Percentiles rank a stretch among this genome's conserved stretches.
These are phyloP conservation scores for Spea hammondii DNA, from an alignment of 2,797 vertebrate species.

Conservation along the genomic window DNA sequence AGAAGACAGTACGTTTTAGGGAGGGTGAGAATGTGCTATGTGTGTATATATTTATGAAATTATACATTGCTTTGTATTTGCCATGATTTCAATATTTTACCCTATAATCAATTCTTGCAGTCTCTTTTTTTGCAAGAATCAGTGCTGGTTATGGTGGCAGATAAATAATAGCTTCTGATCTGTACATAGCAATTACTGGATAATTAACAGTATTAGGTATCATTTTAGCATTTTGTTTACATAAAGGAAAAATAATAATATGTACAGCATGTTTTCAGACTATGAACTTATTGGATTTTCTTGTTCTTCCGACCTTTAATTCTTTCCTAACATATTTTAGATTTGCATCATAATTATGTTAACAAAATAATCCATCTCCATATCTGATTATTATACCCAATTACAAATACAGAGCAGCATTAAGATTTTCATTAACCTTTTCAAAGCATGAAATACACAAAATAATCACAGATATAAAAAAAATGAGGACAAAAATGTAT, in stretches of 20 bases:
- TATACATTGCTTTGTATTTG: not conserved
- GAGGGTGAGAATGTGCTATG: too few species aligned
- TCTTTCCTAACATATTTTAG: slow-evolving; percentile 52
- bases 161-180: not conserved
- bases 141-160: slow-evolving; percentile 11
- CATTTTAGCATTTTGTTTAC: slow-evolving; percentile 27
- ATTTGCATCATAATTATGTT: slow-evolving; percentile 60
- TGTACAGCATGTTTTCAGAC: slow-evolving; percentile 52
- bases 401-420: slow-evolving; percentile 62
- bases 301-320: slow-evolving; percentile 53
- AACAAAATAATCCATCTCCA: slow-evolving; percentile 58
- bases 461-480: slow-evolving; percentile 57
- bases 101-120: slow-evolving; percentile 5
- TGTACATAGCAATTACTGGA: slow-evolving; percentile 16
- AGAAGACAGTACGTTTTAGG: too few species aligned
- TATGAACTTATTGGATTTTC: slow-evolving; percentile 18
- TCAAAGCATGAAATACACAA: slow-evolving; percentile 61
- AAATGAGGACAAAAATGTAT: too few species aligned
- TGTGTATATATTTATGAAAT: slow-evolving; percentile 1
- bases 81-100: slow-evolving; percentile 12
- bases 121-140: not conserved
- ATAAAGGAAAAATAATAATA: slow-evolving; percentile 46
- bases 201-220: slow-evolving; percentile 14
- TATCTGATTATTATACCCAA: slow-evolving; percentile 65
- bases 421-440: slow-evolving; percentile 72